phyloP scores from a whole-genome alignment of 1,140 invertebrate genomes.

The Elysia chlorotica region DNA sequence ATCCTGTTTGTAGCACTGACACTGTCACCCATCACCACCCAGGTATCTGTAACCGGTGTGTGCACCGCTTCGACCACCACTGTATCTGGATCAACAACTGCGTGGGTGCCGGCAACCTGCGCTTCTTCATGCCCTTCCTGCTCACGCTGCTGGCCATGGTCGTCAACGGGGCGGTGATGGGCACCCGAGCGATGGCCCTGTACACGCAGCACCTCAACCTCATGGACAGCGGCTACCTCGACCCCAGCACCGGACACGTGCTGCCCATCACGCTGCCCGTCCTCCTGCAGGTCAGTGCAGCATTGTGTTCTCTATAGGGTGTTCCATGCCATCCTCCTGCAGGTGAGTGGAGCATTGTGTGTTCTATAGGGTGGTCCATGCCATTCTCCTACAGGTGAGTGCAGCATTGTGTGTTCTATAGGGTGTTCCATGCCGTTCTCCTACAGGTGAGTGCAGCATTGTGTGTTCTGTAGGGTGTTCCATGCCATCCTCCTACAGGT shows the following conservation, averaged over 20 bases:
- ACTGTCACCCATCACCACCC: too few relatives aligned
- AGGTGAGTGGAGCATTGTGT: too few relatives aligned
- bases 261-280: conserved; percentile 41
- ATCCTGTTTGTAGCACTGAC: too few relatives aligned
- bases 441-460: too few relatives aligned
- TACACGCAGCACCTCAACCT: conserved; percentile 37
- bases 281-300: conserved; percentile 47
- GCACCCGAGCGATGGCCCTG: conserved; percentile 32
- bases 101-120: conserved; percentile 56
- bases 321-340: too few relatives aligned
- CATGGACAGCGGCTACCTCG: conserved; percentile 40
- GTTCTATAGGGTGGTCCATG: too few relatives aligned
- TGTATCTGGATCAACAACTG: conserved; percentile 62
- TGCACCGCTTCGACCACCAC: conserved; percentile 62
- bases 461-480: too few relatives aligned
- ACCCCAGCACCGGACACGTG: conserved; percentile 38
- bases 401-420: too few relatives aligned
- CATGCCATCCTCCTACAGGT: too few relatives aligned
- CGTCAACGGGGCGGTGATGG: conserved; percentile 44
- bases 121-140: conserved; percentile 57
- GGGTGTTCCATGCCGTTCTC: too few relatives aligned
- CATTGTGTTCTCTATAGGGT: background rate
- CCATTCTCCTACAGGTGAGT: too few relatives aligned
- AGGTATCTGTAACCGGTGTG: conserved; percentile 59
- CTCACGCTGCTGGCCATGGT: conserved; percentile 45